phyloP scores from a whole-genome alignment of 2,113 vertebrate species.

The Pristiophorus japonicus region DNA sequence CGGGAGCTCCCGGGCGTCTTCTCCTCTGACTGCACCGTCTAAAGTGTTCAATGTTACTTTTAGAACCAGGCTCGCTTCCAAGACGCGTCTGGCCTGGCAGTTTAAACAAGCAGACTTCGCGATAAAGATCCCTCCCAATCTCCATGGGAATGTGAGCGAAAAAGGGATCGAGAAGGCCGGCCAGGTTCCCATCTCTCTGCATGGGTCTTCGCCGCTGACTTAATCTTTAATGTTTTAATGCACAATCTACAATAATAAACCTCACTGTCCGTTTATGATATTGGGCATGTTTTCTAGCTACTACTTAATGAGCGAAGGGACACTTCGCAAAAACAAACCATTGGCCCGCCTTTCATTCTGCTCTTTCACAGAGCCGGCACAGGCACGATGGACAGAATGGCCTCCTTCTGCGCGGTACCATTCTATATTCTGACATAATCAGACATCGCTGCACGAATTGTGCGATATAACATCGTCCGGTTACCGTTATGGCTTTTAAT shows the following conservation, averaged over 20 bases:
- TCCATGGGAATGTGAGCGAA: slow-evolving; percentile 54
- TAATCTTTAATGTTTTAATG: not conserved
- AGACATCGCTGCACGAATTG: not conserved
- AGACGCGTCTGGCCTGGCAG: slow-evolving; percentile 46
- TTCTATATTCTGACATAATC: not conserved
- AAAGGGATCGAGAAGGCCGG: not conserved
- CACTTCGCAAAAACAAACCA: not conserved
- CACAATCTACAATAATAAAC: not conserved
- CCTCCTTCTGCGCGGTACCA: not conserved
- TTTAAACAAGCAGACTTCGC: slow-evolving; percentile 49
- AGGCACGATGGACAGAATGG: not conserved
- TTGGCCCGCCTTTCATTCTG: not conserved
- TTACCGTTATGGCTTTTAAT: not conserved
- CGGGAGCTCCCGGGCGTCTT: not conserved
- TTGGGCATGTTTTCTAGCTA: not conserved
- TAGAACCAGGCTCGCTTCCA: slow-evolving; percentile 51
- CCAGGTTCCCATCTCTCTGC: not conserved
- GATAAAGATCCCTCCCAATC: slow-evolving; percentile 44
- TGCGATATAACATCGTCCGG: not conserved
- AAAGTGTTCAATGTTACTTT: slow-evolving; percentile 45
- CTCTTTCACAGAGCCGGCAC: not conserved
- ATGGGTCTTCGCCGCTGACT: not conserved
- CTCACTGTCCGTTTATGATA: too few species aligned
- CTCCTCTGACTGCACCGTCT: not conserved
- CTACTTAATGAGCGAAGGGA: too few species aligned